These are phyloP conservation scores for Cremastinae sp. DNA, from an alignment of 2,888 invertebrate genomes.

Conservation along the genomic window DNA sequence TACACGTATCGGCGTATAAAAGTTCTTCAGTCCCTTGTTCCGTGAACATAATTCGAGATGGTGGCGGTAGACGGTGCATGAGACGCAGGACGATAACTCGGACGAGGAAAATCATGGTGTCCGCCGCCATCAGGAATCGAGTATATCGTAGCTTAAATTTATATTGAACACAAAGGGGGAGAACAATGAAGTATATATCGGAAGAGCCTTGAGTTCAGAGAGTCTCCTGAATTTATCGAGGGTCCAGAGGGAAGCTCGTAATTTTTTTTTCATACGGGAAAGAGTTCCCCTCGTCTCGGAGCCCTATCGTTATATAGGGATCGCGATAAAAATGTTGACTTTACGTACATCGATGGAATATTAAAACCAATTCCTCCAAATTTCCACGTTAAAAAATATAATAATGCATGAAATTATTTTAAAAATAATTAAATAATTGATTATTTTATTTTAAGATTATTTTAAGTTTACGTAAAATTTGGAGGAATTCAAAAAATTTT, in stretches of 20 bases:
- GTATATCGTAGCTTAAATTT: slow-evolving; percentile 34
- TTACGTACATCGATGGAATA: neutral
- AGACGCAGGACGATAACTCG: neutral
- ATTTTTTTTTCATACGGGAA: slow-evolving; percentile 26
- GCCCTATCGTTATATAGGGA: neutral
- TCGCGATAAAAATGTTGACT: neutral
- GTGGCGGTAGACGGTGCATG: neutral
- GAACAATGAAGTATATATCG: slow-evolving; percentile 41
- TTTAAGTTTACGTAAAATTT: too few species aligned
- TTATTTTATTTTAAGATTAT: too few species aligned
- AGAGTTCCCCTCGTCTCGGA: slow-evolving; percentile 51
- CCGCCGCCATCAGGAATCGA: too few species aligned
- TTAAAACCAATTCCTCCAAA: too few species aligned
- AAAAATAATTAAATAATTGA: too few species aligned
- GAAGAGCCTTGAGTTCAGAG: slow-evolving; percentile 37
- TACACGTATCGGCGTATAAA: too few species aligned
- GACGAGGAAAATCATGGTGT: slow-evolving; percentile 35
- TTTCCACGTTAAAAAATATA: too few species aligned
- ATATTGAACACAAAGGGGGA: slow-evolving; percentile 41
- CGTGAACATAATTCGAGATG: slow-evolving; percentile 5
- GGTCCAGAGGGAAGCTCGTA: slow-evolving; percentile 21
- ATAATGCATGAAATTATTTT: too few species aligned
- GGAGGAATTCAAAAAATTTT: too few species aligned
- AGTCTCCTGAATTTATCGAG: too few species aligned
- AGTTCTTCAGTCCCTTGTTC: too few species aligned